phyloP scores from a whole-genome alignment of 2,888 invertebrate species.

The Timema podura region DNA sequence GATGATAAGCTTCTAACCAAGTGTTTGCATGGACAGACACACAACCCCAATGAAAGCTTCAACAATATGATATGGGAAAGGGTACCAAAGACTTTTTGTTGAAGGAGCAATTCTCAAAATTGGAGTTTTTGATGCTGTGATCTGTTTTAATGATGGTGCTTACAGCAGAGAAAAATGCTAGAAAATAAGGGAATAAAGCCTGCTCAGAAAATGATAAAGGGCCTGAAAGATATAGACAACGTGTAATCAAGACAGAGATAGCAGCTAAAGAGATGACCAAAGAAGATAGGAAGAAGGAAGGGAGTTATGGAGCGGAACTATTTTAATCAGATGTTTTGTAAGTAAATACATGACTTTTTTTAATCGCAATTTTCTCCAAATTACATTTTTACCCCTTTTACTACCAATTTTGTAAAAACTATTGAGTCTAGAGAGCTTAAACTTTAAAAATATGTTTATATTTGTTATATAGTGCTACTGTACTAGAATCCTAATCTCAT shows the following conservation, averaged over 20 bases:
- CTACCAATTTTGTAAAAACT: too few species aligned
- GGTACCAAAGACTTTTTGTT: conserved; percentile 25
- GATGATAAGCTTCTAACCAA: conserved; percentile 19
- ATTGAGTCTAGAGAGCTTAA: too few species aligned
- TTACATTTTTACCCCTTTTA: too few species aligned
- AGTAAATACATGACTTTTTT: too few species aligned
- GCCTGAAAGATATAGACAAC: neutral
- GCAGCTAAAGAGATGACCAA: neutral
- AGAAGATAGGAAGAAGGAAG: conserved; percentile 8
- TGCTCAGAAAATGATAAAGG: conserved; percentile 1
- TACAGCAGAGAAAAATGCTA: neutral
- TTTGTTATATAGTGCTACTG: too few species aligned
- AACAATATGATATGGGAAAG: conserved; percentile 24
- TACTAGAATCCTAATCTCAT: too few species aligned
- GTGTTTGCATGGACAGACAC: conserved; percentile 24
- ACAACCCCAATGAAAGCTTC: conserved; percentile 30
- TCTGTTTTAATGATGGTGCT: conserved; percentile 23
- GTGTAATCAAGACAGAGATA: neutral
- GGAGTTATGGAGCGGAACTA: too few species aligned
- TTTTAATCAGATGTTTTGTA: too few species aligned
- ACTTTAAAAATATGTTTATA: too few species aligned
- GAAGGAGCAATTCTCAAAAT: conserved; percentile 22
- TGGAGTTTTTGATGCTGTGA: conserved; percentile 22
- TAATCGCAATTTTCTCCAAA: too few species aligned
- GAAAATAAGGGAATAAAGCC: neutral